Percentiles rank a stretch among this genome's conserved stretches.
These are phyloP conservation scores for Emys orbicularis DNA, from an alignment of 2,797 vertebrate species.

Conservation along the genomic window DNA sequence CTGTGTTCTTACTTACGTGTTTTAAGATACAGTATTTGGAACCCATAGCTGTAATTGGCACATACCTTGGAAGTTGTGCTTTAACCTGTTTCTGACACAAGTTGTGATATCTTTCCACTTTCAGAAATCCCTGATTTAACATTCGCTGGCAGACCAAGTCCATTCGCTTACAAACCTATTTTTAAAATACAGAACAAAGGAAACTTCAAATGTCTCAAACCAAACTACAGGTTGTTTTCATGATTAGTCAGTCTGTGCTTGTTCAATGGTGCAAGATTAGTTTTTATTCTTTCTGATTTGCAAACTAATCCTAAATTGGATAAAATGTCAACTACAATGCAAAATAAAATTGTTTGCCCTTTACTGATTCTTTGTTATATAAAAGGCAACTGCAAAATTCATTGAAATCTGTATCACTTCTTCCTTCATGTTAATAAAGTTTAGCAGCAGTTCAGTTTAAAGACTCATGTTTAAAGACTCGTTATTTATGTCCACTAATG, in stretches of 20 bases:
- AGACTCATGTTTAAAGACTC: background rate
- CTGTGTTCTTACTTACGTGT: background rate
- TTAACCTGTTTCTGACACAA: slow-evolving; percentile 99
- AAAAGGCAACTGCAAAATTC: background rate
- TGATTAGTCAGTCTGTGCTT: background rate
- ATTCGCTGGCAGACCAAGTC: slow-evolving; percentile 97
- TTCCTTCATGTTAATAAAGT: background rate
- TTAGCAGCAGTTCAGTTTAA: background rate
- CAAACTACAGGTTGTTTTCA: background rate
- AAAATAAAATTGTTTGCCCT: background rate
- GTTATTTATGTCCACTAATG: background rate
- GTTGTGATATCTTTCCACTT: slow-evolving; percentile 97
- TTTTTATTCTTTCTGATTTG: background rate
- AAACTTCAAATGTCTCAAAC: slow-evolving; percentile 29
- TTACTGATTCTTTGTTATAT: background rate
- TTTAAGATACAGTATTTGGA: background rate
- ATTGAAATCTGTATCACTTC: background rate
- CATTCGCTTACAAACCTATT: slow-evolving; percentile 97
- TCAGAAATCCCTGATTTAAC: slow-evolving; percentile 98
- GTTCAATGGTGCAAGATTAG: background rate
- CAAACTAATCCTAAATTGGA: background rate
- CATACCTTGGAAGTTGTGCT: slow-evolving; percentile 96
- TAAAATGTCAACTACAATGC: background rate
- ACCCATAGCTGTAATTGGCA: background rate
- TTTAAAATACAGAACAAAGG: slow-evolving; percentile 54